phyloP scores from a whole-genome alignment of 2,888 invertebrate genomes.

The Loripinus fragilis region DNA sequence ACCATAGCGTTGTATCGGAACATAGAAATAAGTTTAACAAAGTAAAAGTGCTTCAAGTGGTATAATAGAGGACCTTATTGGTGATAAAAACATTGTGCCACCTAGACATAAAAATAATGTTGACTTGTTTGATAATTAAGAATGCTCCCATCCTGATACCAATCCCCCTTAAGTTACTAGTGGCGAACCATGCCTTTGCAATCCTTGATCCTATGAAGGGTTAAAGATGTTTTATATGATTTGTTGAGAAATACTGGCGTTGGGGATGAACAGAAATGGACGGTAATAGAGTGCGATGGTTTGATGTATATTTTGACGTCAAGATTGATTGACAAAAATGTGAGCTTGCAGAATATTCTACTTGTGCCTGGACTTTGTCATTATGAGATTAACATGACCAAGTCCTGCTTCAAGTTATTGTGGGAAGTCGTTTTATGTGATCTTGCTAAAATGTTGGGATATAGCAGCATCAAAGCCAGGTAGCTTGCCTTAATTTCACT shows the following conservation, averaged over 20 bases:
- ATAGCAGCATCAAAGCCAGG: background rate
- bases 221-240: background rate
- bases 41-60: too few relatives aligned
- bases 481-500: slow-evolving; percentile 13
- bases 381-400: slow-evolving; percentile 26
- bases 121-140: background rate
- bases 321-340: background rate
- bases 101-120: background rate
- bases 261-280: slow-evolving; percentile 9
- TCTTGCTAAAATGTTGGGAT: slow-evolving; percentile 24
- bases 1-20: background rate
- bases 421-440: slow-evolving; percentile 14
- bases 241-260: background rate
- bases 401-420: slow-evolving; percentile 19
- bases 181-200: slow-evolving; percentile 6
- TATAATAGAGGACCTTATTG: background rate
- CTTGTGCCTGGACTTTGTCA: slow-evolving; percentile 23
- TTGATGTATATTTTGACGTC: slow-evolving; percentile 10
- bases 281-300: slow-evolving; percentile 14
- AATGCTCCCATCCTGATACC: background rate
- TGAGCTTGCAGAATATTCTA: background rate
- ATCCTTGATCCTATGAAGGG: slow-evolving; percentile 23
- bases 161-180: background rate
- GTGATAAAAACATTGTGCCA: background rate
- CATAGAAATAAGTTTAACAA: background rate